Conservation (phyloP, 2,888 invertebrate species). For the Chloroclysta siterata region DNA sequence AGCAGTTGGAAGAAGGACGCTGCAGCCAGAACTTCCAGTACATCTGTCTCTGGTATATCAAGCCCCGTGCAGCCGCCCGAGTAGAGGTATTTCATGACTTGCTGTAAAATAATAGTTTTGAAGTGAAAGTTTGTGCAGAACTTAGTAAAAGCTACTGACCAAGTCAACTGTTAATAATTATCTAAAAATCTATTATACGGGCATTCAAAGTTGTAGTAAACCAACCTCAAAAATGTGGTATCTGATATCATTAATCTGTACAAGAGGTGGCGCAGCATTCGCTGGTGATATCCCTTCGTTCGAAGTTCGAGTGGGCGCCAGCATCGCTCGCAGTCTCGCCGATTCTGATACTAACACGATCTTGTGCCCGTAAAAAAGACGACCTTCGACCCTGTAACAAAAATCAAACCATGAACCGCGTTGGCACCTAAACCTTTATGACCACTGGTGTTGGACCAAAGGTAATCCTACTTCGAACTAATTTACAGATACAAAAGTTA, state of each 20-base stretch:
- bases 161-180: too few species aligned
- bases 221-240: slow-evolving; percentile 96
- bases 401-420: neutral
- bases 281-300: slow-evolving; percentile 55
- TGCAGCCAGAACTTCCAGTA: slow-evolving; percentile 95
- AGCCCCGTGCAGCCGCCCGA: slow-evolving; percentile 93
- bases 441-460: too few species aligned
- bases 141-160: neutral
- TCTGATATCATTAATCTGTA: slow-evolving; percentile 96
- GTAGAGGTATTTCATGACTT: slow-evolving; percentile 97
- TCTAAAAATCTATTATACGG: too few species aligned
- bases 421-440: too few species aligned
- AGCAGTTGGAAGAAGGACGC: slow-evolving; percentile 96
- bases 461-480: too few species aligned
- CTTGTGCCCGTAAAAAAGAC: slow-evolving; percentile 96
- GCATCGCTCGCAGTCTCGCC: slow-evolving; percentile 93
- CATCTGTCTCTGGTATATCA: slow-evolving; percentile 91
- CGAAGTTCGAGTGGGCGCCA: slow-evolving; percentile 77
- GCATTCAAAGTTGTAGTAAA: slow-evolving; percentile 34
- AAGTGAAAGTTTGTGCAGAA: neutral
- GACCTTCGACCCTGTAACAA: slow-evolving; percentile 90
- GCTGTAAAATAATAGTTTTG: slow-evolving; percentile 70
- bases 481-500: too few species aligned
- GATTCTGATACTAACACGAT: slow-evolving; percentile 97
- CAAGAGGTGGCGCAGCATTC: slow-evolving; percentile 87